A percentile compares a stretch with the other conserved stretches of the same genome.
phyloP scores from a whole-genome alignment of 1,140 invertebrate genomes.

The Ephestia elutella region DNA sequence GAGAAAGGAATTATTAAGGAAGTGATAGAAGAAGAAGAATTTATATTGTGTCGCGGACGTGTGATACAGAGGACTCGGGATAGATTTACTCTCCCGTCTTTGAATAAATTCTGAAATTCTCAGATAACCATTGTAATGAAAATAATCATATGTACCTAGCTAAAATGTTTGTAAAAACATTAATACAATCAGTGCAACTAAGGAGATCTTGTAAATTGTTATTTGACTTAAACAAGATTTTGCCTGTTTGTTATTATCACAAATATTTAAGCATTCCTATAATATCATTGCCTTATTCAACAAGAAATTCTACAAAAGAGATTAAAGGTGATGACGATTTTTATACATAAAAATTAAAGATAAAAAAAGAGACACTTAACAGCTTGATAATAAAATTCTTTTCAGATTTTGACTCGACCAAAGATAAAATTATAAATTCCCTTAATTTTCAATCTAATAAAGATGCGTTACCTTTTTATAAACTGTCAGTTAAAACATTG shows the following conservation, averaged over 20 bases:
- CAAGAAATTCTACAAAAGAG: background rate
- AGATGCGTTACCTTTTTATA: constrained; percentile 60
- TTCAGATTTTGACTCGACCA: constrained; percentile 30
- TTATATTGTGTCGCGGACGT: too few species aligned
- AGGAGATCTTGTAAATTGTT: background rate
- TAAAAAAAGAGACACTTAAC: background rate
- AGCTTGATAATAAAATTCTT: constrained; percentile 8
- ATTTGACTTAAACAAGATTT: background rate
- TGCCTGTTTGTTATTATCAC: background rate
- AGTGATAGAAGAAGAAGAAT: too few species aligned
- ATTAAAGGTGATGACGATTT: background rate
- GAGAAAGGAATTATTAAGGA: too few species aligned
- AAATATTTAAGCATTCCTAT: background rate
- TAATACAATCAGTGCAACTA: background rate
- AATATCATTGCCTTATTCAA: background rate
- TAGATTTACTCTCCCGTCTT: too few species aligned
- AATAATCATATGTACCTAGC: background rate
- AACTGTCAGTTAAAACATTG: constrained; percentile 46
- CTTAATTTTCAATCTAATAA: constrained; percentile 52
- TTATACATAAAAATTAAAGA: background rate
- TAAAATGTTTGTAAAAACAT: background rate
- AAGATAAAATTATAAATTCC: constrained; percentile 39
- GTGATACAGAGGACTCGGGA: too few species aligned
- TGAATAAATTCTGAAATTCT: too few species aligned
- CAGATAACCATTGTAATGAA: too few species aligned